Base-by-base conservation (phyloP, 2,113 vertebrate genomes). In the Leptosomus discolor region DNA sequence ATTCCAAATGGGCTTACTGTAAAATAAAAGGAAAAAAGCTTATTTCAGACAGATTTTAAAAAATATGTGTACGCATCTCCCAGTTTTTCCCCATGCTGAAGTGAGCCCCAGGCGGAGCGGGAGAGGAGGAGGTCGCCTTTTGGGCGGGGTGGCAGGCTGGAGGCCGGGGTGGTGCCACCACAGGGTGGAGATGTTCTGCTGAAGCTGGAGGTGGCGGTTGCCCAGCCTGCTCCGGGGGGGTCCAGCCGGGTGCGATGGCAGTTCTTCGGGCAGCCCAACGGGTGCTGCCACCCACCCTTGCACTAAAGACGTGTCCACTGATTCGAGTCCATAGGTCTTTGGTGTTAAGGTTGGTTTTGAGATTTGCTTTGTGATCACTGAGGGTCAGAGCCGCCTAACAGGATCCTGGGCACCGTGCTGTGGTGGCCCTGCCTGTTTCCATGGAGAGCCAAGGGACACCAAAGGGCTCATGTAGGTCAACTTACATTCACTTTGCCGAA, bases 271-370 rank as follows among this genome's bases (percentile, higher is more conserved):
- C 21, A 16, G n/a, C 48, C 14, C 54, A 15, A 12, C 0, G 5
- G 14, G 9, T 32, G 26, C 56, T 70, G 65, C 50, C 27, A 24
- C 50, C 32, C 6, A 3, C 19, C 83, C 46, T 6, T 6, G 20
- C 0, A 0, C 74, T 36, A 30, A 12, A 21, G 29, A 14, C 21
- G 6, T 1, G 0, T 20, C 43, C 13, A 7, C 32, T 2, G 0
- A 5, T 30, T 11, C 0, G 11, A 36, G 37, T 15, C 63, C 3
- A 1, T 15, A 1, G 23, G 27, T n/a, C 37, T 41, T 26, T 16
- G 51, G 14, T 3, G 1, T 9, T 2, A 2, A 9, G 27, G 23
- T 65, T 43, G 4, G 13, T 54, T 53, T 19, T 65, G 63, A 53
- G 43, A 23, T 54, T 23, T 71, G 12, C 19, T 80, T 54, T 51